Base-by-base conservation (phyloP, 2,113 vertebrate species). In the Thamnaconus septentrionalis region DNA sequence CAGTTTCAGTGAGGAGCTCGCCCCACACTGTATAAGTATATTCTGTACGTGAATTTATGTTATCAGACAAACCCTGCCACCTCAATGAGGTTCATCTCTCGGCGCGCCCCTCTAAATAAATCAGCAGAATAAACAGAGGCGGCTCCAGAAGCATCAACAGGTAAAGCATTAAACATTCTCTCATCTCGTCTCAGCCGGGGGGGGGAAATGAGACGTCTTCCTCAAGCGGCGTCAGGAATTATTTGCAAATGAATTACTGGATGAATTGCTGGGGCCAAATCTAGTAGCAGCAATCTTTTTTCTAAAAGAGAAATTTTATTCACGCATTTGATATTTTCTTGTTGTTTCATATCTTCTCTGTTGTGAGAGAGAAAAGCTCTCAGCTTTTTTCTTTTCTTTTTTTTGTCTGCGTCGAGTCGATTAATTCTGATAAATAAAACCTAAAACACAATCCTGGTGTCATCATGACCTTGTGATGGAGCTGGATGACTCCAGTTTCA, bases 131-230 rank as follows among this genome's bases (percentile, higher is more conserved):
- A 89, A 91, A 91, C 82, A 90, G 80, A 83, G 80, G 76, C 84
- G 78, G 73, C 69, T 84, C 76, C 80, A 85, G 87, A 85, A 86
- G 89, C 83, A 86, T 66, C 68, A 84, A 89, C 78, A 84, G 63
- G 80, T 86, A 91, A 89, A 89, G 84, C 82, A 82, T 90, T 90
- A 91, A 87, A 91, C 90, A 91, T 91, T 82, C 85, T 76, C 12
- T 89, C 90, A 89, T 86, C 73, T 75, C 79, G 79, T 85, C 85
- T 79, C 85, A 79, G 79, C 79, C 83, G 77, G 84, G 80, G 90
- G 90, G 91, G 91, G 93, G 87, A 90, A 93, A 93, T 91, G 88
- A 92, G 91, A 88, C 61, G 78, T 89, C 85, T 89, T 90, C 89
- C 83, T 86, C 90, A 92, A 86, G 91, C 76, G 83, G 86, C 84